Conservation (phyloP, 2,888 invertebrate genomes). For the Gandaritis pyraliata region DNA sequence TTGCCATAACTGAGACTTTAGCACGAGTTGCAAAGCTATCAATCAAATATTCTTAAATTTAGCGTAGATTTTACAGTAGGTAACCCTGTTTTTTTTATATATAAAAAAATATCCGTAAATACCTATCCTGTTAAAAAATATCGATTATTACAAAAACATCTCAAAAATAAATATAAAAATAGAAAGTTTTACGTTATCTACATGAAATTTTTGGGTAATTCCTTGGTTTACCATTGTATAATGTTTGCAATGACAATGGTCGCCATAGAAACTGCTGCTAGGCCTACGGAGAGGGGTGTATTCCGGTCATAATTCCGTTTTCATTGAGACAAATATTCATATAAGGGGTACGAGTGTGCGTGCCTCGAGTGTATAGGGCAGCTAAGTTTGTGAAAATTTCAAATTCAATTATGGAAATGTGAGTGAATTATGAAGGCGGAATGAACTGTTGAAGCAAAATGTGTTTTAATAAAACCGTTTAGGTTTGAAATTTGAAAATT, state of each 20-base stretch:
- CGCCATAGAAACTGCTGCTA: conserved; percentile 16
- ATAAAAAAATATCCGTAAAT: too few relatives aligned
- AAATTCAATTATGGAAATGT: conserved; percentile 53
- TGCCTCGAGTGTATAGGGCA: conserved; percentile 61
- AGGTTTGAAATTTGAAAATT: neutral
- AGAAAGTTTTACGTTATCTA: neutral
- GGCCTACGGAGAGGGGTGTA: conserved; percentile 55
- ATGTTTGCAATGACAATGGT: neutral
- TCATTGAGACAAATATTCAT: conserved; percentile 83
- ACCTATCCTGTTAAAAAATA: too few relatives aligned
- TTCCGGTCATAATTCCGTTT: conserved; percentile 75
- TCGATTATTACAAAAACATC: too few relatives aligned
- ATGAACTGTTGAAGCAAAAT: conserved; percentile 28
- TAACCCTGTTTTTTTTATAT: too few relatives aligned
- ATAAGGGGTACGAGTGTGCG: conserved; percentile 68
- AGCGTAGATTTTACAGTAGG: too few relatives aligned
- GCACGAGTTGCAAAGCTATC: conserved; percentile 15
- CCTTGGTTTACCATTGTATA: too few relatives aligned
- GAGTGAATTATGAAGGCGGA: conserved; percentile 41
- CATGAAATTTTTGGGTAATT: neutral
- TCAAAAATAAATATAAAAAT: neutral
- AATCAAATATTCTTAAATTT: conserved; percentile 5
- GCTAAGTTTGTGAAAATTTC: conserved; percentile 59
- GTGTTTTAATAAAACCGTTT: conserved; percentile 10
- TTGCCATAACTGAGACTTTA: conserved; percentile 14